phyloP scores from a whole-genome alignment of 2,113 vertebrate genomes.

The Paracanthobrama guichenoti region DNA sequence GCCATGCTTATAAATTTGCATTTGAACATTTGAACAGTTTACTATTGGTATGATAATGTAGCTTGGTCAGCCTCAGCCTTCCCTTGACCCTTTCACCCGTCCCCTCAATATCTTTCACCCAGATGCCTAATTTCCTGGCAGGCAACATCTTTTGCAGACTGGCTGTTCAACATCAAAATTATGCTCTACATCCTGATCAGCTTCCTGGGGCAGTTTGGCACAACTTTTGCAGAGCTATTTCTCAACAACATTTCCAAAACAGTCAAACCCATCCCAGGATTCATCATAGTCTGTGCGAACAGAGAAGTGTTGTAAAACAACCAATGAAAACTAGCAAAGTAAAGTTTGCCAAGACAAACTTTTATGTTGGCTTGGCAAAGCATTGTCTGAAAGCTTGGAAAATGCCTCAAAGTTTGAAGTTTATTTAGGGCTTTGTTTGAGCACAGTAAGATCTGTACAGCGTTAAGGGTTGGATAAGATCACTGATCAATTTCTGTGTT shows the following conservation, averaged over 20 bases:
- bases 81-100: not conserved
- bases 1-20: not conserved
- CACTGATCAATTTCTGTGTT: not conserved
- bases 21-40: not conserved
- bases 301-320: conserved; percentile 13
- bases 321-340: conserved; percentile 8
- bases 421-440: not conserved
- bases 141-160: not conserved
- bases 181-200: conserved; percentile 3
- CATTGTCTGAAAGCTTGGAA: not conserved
- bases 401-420: not conserved
- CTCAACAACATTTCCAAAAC: not conserved
- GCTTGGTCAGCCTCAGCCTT: not conserved
- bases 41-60: not conserved
- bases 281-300: not conserved
- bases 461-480: not conserved
- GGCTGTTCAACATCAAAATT: conserved; percentile 8
- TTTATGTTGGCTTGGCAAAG: not conserved
- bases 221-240: not conserved
- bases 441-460: not conserved
- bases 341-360: not conserved
- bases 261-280: conserved; percentile 1
- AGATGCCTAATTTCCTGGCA: conserved; percentile 11
- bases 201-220: not conserved
- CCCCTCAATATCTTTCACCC: not conserved